These are phyloP conservation scores for Adrianichthys oophorus DNA, from an alignment of 2,797 vertebrate genomes.

Conservation along the genomic window DNA sequence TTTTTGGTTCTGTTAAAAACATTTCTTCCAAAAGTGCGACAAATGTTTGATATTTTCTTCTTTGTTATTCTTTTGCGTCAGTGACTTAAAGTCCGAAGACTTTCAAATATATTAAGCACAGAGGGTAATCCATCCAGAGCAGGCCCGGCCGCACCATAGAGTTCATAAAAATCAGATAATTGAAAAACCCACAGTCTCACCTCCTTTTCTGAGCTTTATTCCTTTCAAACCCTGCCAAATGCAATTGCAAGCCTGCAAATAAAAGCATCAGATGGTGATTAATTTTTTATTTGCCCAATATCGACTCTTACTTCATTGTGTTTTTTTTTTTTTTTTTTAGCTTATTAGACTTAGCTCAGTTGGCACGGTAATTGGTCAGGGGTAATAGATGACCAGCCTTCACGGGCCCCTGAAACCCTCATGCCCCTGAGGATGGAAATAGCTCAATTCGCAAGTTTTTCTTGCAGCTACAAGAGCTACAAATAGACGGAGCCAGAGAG, in stretches of 20 bases:
- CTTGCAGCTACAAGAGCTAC: constrained; percentile 24
- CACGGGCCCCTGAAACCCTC: constrained; percentile 46
- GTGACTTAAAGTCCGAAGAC: too few relatives aligned
- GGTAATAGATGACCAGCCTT: constrained; percentile 60
- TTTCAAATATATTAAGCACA: constrained; percentile 23
- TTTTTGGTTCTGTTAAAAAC: too few relatives aligned
- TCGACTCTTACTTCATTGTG: constrained; percentile 66
- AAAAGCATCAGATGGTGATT: constrained; percentile 71
- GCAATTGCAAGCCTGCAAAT: constrained; percentile 68
- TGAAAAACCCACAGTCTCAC: constrained; percentile 47
- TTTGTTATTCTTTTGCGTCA: too few relatives aligned
- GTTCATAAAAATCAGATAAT: constrained; percentile 61
- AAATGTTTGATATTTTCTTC: too few relatives aligned
- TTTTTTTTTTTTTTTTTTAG: constrained; percentile 21
- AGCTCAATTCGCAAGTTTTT: constrained; percentile 28
- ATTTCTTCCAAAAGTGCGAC: too few relatives aligned
- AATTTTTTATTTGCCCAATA: constrained; percentile 67
- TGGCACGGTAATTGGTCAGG: constrained; percentile 57
- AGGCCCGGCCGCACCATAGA: constrained; percentile 29
- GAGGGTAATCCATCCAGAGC: constrained; percentile 44
- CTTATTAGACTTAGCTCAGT: constrained; percentile 63
- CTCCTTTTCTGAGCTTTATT: constrained; percentile 28
- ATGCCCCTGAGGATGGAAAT: constrained; percentile 12
- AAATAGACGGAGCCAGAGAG: constrained; percentile 3
- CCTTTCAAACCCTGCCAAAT: constrained; percentile 42